Conservation (phyloP, 2,888 invertebrate species). For the Drosophila parthenogenetica region DNA sequence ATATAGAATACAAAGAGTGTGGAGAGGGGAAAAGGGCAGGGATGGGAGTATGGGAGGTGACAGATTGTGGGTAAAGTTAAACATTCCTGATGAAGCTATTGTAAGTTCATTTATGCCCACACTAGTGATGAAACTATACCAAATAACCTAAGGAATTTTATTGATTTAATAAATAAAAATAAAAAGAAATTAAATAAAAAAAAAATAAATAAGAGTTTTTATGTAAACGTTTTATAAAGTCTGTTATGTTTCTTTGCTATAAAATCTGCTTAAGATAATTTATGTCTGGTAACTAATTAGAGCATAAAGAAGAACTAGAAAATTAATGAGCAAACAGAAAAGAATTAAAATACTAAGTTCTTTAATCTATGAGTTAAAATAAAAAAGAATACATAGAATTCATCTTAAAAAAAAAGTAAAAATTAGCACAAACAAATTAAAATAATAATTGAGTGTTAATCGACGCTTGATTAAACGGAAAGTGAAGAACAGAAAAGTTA, state of each 20-base stretch:
- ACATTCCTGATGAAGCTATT: slow-evolving; percentile 52
- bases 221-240: no score
- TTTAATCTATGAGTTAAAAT: no score
- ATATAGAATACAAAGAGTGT: neutral
- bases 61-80: slow-evolving; percentile 22
- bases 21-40: neutral
- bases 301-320: neutral
- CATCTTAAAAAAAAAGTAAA: slow-evolving; percentile 8
- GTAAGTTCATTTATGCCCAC: slow-evolving; percentile 36
- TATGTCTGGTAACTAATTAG: no score
- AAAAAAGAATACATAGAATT: no score
- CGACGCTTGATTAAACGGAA: neutral
- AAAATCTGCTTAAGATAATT: no score
- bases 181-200: no score
- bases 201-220: no score
- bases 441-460: neutral
- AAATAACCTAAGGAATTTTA: neutral
- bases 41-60: neutral
- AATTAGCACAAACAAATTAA: neutral
- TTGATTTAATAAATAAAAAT: no score
- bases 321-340: slow-evolving; percentile 3
- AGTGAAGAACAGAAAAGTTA: slow-evolving; percentile 9
- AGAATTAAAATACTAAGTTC: no score
- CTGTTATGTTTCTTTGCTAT: no score
- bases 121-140: slow-evolving; percentile 34